Conservation (phyloP, 2,888 invertebrate species). For the Tolmerus cingulatus region DNA sequence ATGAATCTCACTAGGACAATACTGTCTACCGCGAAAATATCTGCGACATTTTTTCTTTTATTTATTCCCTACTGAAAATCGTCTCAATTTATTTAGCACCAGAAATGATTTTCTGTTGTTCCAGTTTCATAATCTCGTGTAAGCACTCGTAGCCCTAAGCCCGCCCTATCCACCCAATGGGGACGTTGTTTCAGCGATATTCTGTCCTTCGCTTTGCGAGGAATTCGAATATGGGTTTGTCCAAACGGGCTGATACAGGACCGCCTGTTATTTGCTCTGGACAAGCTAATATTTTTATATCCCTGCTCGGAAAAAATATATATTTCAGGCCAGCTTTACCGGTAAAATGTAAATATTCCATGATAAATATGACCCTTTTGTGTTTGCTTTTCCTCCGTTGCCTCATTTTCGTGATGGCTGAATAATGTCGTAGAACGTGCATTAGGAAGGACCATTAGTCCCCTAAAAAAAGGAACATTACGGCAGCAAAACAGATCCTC, state of each 20-base stretch:
- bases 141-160: neutral
- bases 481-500: neutral
- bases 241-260: neutral
- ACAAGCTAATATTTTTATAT: neutral
- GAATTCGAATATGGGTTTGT: neutral
- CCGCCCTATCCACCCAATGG: neutral
- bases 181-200: neutral
- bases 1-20: too few relatives aligned
- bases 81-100: neutral
- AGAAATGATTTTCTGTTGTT: neutral
- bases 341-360: constrained; percentile 13
- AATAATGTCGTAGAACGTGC: neutral
- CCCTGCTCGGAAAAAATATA: neutral
- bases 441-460: neutral
- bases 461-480: neutral
- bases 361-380: constrained; percentile 25
- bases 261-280: constrained; percentile 3
- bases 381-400: neutral
- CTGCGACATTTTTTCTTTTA: neutral
- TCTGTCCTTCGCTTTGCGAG: neutral
- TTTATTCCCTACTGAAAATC: neutral
- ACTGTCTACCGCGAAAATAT: neutral
- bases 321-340: neutral
- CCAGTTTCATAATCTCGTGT: neutral
- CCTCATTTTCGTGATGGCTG: neutral